Evolutionary conservation across 2,888 invertebrate species (phyloP), one percentile per base, ranked within the genome.

Genomic region (Diadromus collaris): DNA sequence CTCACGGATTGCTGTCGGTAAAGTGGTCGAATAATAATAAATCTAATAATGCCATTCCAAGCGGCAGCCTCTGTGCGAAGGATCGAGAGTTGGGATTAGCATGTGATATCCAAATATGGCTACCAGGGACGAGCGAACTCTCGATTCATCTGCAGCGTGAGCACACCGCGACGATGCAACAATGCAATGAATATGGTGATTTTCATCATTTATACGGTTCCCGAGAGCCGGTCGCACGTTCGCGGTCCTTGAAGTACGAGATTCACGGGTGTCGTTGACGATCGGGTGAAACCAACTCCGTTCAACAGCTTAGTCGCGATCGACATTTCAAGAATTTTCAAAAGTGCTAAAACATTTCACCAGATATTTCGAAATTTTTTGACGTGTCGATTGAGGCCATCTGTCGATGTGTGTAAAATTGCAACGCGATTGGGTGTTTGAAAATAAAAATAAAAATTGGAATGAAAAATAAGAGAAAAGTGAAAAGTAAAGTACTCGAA

Each of bases 131-230:
- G 29, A 56, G 76, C 19, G 56, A 44, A 54, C 64, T 76, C 60
- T 58, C 81, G 63, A 81, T 83, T 87, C 86, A 85, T 84, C 85
- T 85, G 85, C 82, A 21, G 79, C 71, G 68, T 60, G 61, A 48
- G 81, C 46, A 58, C 60, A 32, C 80, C 80, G 38, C 83, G 82
- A 21, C 82, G 83, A 81, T 69, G 75, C 82, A 81, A 85, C 82
- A 87, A 86, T 86, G 84, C 88, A 87, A 88, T 89, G 87, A 87
- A 88, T 90, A 90, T 89, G 89, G 86, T 88, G 86, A 90, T 90
- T 88, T 82, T 81, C 86, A 85, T 89, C 88, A 86, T 87, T 87
- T 88, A 87, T 88, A 86, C 85, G 84, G 81, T 83, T 83, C 78
- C 83, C 84, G 71, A 76, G 38, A 68, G 54, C 10, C 10, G 71